phyloP scores from a whole-genome alignment of 23 tunicate species.

The Styela plicata region DNA sequence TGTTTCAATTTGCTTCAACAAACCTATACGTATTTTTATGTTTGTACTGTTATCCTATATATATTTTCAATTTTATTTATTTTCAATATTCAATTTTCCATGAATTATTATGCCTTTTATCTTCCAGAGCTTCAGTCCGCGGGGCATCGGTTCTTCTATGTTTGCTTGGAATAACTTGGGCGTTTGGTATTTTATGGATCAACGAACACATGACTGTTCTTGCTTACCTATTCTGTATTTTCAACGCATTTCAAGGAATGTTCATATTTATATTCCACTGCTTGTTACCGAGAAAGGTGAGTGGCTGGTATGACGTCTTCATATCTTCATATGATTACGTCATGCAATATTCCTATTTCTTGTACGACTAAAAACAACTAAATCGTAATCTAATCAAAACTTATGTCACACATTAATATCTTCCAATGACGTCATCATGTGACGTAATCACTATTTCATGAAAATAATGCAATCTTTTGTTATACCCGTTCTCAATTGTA shows the following conservation, averaged over 20 bases:
- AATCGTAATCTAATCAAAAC: too few species aligned
- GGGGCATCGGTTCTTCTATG: slow-evolving; percentile 74
- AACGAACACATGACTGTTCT: slow-evolving; percentile 57
- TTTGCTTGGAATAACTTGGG: slow-evolving; percentile 89
- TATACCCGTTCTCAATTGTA: too few species aligned
- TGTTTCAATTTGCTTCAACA: too few species aligned
- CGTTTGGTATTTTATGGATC: slow-evolving; percentile 85
- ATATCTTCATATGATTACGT: background rate
- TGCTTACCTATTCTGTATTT: slow-evolving; percentile 80
- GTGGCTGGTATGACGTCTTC: background rate
- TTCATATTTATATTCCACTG: slow-evolving; percentile 83
- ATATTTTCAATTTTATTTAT: too few species aligned
- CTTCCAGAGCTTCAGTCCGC: slow-evolving; percentile 60
- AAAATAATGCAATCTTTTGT: too few species aligned
- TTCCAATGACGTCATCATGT: too few species aligned
- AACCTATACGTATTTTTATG: too few species aligned
- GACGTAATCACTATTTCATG: too few species aligned
- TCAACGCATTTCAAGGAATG: slow-evolving; percentile 89
- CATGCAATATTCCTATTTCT: background rate
- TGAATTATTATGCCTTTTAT: too few species aligned
- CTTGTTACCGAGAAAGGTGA: slow-evolving; percentile 76
- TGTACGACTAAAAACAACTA: background rate
- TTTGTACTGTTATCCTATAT: too few species aligned
- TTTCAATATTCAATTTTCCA: too few species aligned
- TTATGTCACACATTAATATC: too few species aligned